Evolutionary conservation across 2,888 invertebrate genomes (phyloP), one percentile per base, ranked within the genome.

Genomic region (Chesias legatella): DNA sequence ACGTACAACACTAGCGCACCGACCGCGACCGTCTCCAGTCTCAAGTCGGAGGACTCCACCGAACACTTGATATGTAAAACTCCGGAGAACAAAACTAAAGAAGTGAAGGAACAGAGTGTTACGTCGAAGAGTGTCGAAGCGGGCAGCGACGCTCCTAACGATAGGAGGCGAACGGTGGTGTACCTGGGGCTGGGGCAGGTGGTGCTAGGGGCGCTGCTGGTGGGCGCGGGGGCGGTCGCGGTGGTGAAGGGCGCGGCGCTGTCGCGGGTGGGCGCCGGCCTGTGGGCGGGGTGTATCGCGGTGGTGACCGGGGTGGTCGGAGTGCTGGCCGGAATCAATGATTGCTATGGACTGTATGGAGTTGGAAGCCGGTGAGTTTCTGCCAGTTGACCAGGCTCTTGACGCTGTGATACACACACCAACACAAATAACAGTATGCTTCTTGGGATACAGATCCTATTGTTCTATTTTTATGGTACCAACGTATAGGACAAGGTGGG

Each of bases 221-320:
- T 91, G 49, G 90, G 90, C 3, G 91, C 91, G 42, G 93, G 93
- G 1, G 90, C 91, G 10, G 63, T 91, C 50, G 92, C 91, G 1
- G 88, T 92, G 51, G 89, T 91, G 51, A 90, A 92, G 65, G 91
- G 91, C 29, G 91, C 92, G 29, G 82, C 88, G 45, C 70, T 89
- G 49, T 79, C 90, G 20, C 68, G 89, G 35, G 90, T 90, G 17
- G 92, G 92, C 10, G 92, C 91, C 1, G 92, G 92, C 1, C 80
- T 92, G 38, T 93, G 93, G 93, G 91, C 92, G 29, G 92, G 93
- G 10, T 89, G 91, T 47, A 79, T 91, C 25, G 90, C 92, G 6
- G 89, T 92, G 8, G 89, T 90, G 4, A 89, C 92, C 0, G 92
- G 92, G 1, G 82, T 84, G 0, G 79, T 91, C 3, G 93, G 92